These are phyloP conservation scores for Toxonevra muliebris DNA, from an alignment of 2,888 invertebrate species.

Conservation along the genomic window DNA sequence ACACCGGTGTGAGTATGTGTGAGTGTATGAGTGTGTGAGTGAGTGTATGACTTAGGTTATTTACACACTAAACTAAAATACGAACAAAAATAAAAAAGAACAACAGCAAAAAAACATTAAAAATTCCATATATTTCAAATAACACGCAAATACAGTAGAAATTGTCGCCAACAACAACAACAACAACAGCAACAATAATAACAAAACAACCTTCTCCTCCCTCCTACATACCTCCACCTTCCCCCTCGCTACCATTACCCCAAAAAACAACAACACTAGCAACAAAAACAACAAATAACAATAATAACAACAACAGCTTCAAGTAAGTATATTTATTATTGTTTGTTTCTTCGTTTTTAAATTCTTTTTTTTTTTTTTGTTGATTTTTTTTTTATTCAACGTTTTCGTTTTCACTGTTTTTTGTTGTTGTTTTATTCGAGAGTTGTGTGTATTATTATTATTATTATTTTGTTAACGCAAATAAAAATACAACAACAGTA, in stretches of 20 bases:
- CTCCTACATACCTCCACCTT: conserved; percentile 20
- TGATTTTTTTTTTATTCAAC: conserved; percentile 2
- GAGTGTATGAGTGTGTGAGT: not conserved
- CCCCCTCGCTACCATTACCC: conserved; percentile 12
- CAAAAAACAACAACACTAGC: not conserved
- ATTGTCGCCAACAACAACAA: conserved; percentile 36
- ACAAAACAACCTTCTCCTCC: conserved; percentile 14
- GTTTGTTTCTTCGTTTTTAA: conserved; percentile 15
- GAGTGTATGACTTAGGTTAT: not conserved
- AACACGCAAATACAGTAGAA: conserved; percentile 36
- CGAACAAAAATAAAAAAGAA: not conserved
- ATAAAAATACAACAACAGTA: conserved; percentile 46
- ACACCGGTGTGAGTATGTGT: not conserved
- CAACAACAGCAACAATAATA: conserved; percentile 23
- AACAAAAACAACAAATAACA: conserved; percentile 14
- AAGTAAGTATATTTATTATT: not conserved
- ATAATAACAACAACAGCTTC: conserved; percentile 12
- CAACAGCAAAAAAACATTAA: conserved; percentile 19
- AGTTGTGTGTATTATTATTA: conserved; percentile 32
- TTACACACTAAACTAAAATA: conserved; percentile 1
- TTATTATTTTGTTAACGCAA: conserved; percentile 56
- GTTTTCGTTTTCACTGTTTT: conserved; percentile 31
- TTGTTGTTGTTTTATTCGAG: conserved; percentile 26
- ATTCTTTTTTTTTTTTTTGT: conserved; percentile 14
- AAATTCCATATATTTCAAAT: conserved; percentile 34